These are phyloP conservation scores for Microctonus brassicae DNA, from an alignment of 2,888 invertebrate genomes.

Conservation along the genomic window DNA sequence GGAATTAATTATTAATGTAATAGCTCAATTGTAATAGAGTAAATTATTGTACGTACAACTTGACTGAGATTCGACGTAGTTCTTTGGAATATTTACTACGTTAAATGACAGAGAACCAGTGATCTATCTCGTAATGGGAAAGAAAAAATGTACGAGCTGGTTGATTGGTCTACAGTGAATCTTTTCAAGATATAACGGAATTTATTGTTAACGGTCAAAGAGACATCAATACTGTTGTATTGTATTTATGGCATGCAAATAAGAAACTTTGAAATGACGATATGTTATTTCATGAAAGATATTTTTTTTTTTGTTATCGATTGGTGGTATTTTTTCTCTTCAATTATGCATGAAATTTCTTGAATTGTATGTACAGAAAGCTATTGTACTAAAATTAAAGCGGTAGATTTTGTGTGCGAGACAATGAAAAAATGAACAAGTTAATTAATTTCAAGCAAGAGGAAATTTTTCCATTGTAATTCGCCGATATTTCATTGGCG, in stretches of 20 bases:
- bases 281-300: neutral
- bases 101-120: neutral
- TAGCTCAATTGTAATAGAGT: neutral
- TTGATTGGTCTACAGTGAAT: neutral
- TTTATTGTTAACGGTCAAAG: neutral
- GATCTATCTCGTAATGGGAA: neutral
- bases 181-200: constrained; percentile 7
- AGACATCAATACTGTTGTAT: neutral
- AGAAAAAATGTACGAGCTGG: neutral
- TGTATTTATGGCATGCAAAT: neutral
- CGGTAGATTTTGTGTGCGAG: neutral
- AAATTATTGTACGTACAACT: neutral
- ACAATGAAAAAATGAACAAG: neutral
- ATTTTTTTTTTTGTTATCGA: neutral
- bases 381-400: neutral
- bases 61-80: neutral
- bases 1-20: neutral
- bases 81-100: neutral
- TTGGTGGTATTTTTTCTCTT: neutral
- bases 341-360: neutral
- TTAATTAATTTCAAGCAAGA: neutral
- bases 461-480: neutral
- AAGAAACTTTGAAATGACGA: neutral
- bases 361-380: neutral
- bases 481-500: neutral